Evolutionary conservation across 1,140 invertebrate species (phyloP).

Genomic region (Drosophila bocqueti): DNA sequence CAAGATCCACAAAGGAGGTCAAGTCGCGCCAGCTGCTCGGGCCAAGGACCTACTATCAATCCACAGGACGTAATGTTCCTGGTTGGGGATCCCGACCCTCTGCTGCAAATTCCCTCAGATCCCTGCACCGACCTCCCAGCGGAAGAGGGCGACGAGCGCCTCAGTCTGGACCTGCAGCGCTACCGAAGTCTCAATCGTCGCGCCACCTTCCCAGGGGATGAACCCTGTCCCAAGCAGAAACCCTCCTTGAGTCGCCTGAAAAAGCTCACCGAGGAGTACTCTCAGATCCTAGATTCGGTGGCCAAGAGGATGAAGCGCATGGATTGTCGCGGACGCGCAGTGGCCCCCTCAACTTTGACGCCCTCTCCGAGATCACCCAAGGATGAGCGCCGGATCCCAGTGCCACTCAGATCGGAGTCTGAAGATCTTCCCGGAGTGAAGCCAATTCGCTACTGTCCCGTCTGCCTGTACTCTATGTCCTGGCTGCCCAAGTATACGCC

Average conservation of each 20-base stretch:
- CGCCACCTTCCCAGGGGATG: background rate
- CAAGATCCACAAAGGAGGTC: background rate
- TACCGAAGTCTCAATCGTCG: slow-evolving; percentile 33
- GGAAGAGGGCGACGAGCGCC: slow-evolving; percentile 32
- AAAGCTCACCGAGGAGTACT: slow-evolving; percentile 13
- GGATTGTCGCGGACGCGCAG: background rate
- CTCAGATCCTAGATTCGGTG: slow-evolving; percentile 25
- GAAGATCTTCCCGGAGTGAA: slow-evolving; percentile 27
- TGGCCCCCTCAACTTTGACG: too few relatives aligned
- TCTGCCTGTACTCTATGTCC: slow-evolving; percentile 63
- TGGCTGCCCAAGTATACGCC: slow-evolving; percentile 63
- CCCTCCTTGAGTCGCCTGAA: slow-evolving; percentile 2
- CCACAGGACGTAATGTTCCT: slow-evolving; percentile 58
- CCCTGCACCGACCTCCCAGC: slow-evolving; percentile 26
- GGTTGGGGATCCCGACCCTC: slow-evolving; percentile 36
- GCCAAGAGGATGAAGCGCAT: background rate
- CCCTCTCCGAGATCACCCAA: background rate
- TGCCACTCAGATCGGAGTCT: slow-evolving; percentile 19
- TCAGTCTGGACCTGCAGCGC: slow-evolving; percentile 52
- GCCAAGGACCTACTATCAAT: slow-evolving; percentile 19
- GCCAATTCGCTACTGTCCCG: slow-evolving; percentile 59
- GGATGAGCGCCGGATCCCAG: slow-evolving; percentile 25
- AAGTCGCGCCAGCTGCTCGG: background rate
- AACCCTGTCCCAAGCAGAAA: background rate
- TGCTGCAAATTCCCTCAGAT: slow-evolving; percentile 24